Conservation (phyloP, 2,888 invertebrate species). For the Apantesis nais region DNA sequence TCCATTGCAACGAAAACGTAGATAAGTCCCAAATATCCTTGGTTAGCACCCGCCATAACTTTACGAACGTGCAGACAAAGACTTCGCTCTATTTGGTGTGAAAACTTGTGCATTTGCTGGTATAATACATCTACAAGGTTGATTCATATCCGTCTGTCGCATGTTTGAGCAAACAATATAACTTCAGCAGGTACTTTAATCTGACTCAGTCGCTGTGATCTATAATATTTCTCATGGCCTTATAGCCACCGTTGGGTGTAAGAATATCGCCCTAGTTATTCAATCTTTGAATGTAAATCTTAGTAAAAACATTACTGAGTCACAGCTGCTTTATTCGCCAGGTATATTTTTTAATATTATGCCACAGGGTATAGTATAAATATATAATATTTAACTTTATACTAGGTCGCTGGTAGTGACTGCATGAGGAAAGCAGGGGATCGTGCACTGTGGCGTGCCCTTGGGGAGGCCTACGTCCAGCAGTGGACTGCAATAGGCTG, state of each 20-base stretch:
- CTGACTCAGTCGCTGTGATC: not conserved
- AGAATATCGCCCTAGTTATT: not conserved
- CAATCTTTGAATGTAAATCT: not conserved
- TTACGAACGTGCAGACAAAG: not conserved
- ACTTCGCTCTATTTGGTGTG: conserved; percentile 14
- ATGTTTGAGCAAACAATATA: not conserved
- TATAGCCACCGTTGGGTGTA: not conserved
- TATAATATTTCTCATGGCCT: not conserved
- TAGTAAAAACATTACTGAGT: not conserved
- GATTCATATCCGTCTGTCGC: conserved; percentile 20
- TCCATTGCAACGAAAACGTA: not conserved
- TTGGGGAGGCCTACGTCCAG: too few relatives aligned
- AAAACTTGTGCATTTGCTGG: conserved; percentile 6
- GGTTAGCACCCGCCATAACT: conserved; percentile 5
- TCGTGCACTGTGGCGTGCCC: too few relatives aligned
- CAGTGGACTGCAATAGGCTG: too few relatives aligned
- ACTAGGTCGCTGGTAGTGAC: too few relatives aligned
- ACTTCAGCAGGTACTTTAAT: not conserved
- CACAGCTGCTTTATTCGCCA: too few relatives aligned
- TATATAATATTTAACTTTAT: too few relatives aligned
- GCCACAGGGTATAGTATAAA: too few relatives aligned
- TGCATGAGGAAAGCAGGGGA: too few relatives aligned
- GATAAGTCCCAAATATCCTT: conserved; percentile 2
- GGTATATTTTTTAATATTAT: too few relatives aligned
- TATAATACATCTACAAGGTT: conserved; percentile 31